These are phyloP conservation scores for Drosophila sp. DNA, from an alignment of 1,140 invertebrate genomes.

Conservation along the genomic window DNA sequence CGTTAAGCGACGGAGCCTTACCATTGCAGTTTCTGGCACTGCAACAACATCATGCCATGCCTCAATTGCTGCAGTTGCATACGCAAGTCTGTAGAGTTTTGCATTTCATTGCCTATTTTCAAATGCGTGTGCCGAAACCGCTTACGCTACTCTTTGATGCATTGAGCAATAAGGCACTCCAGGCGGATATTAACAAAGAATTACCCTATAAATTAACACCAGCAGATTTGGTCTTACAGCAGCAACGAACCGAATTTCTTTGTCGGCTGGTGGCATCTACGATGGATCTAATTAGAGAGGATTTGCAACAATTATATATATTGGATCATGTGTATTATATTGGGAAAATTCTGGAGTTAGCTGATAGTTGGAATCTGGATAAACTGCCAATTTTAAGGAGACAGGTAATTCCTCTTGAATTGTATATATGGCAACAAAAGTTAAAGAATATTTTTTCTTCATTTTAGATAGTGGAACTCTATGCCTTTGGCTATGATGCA, in stretches of 20 bases:
- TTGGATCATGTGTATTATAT: conserved; percentile 88
- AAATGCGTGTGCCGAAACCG: conserved; percentile 89
- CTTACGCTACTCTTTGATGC: conserved; percentile 90
- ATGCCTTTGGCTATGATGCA: conserved; percentile 90
- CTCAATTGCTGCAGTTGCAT: conserved; percentile 90
- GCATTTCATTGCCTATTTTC: conserved; percentile 91
- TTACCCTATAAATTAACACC: conserved; percentile 80
- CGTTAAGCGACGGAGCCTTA: conserved; percentile 87
- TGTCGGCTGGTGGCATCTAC: conserved; percentile 87
- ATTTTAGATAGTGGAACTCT: conserved; percentile 87
- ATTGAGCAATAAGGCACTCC: conserved; percentile 84
- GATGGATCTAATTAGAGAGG: conserved; percentile 86
- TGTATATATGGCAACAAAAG: not conserved
- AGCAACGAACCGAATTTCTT: conserved; percentile 86
- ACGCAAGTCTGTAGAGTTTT: conserved; percentile 90
- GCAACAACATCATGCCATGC: conserved; percentile 89
- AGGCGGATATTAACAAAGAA: conserved; percentile 84
- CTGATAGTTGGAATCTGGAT: conserved; percentile 91
- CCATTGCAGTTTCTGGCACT: conserved; percentile 91
- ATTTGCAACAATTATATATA: conserved; percentile 84
- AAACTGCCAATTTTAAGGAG: conserved; percentile 84
- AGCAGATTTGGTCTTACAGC: conserved; percentile 84
- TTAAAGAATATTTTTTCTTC: no score
- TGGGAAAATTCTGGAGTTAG: conserved; percentile 88
- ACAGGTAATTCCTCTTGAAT: conserved; percentile 83